These are phyloP conservation scores for Electrona antarctica DNA, from an alignment of 2,113 vertebrate genomes.

Conservation along the genomic window DNA sequence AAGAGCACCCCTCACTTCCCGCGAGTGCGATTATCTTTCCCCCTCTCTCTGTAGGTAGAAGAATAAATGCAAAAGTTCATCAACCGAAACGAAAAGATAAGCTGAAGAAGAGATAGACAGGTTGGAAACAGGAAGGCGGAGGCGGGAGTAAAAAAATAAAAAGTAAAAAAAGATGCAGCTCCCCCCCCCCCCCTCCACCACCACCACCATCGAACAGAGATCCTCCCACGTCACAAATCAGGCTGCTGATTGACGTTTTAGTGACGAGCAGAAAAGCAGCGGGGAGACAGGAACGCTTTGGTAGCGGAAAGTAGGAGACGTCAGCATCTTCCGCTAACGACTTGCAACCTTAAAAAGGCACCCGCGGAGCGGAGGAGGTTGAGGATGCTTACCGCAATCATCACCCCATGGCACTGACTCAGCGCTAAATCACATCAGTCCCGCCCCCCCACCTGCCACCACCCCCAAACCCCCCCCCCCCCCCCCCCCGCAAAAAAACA, in stretches of 20 bases:
- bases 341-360: conserved; percentile 20
- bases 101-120: conserved; percentile 46
- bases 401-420: conserved; percentile 48
- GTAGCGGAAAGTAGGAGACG: conserved; percentile 57
- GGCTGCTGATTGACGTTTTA: conserved; percentile 56
- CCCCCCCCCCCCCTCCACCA: no score
- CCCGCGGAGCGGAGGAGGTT: not conserved
- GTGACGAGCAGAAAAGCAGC: conserved; percentile 37
- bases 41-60: not conserved
- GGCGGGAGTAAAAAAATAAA: not conserved
- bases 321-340: conserved; percentile 66
- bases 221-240: conserved; percentile 54
- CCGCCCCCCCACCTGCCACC: no score
- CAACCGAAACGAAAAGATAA: not conserved
- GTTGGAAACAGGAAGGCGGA: conserved; percentile 49
- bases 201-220: conserved; percentile 34
- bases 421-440: conserved; percentile 25
- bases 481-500: not conserved
- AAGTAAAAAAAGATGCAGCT: no score
- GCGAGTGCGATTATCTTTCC: no score
- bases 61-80: not conserved
- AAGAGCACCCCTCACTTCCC: no score
- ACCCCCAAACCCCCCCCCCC: no score
- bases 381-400: conserved; percentile 22
- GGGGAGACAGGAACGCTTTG: conserved; percentile 53